Conservation (phyloP, 2,888 invertebrate species). For the Parasteatoda lunata region DNA sequence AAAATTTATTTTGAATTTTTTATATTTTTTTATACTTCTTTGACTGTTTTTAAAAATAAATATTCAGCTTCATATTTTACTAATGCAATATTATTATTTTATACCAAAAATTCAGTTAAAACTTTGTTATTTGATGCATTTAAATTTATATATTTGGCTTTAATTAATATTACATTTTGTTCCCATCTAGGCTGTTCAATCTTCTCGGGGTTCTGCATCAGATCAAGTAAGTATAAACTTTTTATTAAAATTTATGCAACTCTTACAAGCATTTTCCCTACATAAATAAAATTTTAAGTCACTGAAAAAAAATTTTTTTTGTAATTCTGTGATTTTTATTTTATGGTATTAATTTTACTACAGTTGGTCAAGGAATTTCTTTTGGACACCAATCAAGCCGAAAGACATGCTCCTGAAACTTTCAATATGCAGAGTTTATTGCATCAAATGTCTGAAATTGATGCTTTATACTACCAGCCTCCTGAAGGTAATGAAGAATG, state of each 20-base stretch:
- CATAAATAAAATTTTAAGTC: not conserved
- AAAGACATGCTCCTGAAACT: conserved; percentile 79
- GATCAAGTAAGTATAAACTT: conserved; percentile 53
- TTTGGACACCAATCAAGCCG: conserved; percentile 75
- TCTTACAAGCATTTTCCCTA: not conserved
- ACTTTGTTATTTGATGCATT: too few species aligned
- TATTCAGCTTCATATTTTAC: too few species aligned
- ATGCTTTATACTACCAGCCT: conserved; percentile 73
- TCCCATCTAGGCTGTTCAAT: conserved; percentile 52
- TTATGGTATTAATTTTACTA: conserved; percentile 52
- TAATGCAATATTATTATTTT: too few species aligned
- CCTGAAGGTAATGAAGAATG: conserved; percentile 20
- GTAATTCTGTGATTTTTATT: not conserved
- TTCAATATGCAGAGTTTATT: conserved; percentile 91
- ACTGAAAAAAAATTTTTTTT: not conserved
- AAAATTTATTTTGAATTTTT: too few species aligned
- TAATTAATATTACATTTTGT: not conserved
- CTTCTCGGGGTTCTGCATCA: conserved; percentile 61
- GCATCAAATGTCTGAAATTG: conserved; percentile 88
- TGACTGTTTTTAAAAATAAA: too few species aligned
- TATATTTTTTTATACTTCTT: too few species aligned
- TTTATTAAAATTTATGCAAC: not conserved
- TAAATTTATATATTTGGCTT: not conserved
- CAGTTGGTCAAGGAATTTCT: conserved; percentile 90
- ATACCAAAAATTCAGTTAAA: too few species aligned